A percentile compares a stretch with the other conserved stretches of the same genome.
Evolutionary conservation across 2,888 invertebrate species (phyloP).

Genomic region (Drosophila fungiperda): DNA sequence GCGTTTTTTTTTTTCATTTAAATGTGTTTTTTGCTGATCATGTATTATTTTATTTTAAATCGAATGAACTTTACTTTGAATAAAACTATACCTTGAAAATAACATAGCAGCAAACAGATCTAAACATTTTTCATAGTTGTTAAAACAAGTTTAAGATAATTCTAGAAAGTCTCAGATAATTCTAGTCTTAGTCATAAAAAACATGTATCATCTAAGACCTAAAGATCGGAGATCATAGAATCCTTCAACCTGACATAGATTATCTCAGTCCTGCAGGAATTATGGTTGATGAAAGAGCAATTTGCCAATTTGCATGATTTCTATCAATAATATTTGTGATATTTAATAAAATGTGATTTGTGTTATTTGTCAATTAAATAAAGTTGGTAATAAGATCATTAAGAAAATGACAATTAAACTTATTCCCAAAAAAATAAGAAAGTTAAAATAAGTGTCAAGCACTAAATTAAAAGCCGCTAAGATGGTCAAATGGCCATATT

Average conservation of each 20-base stretch:
- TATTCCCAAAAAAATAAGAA: background rate
- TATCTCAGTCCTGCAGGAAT: background rate
- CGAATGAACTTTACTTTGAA: fast-evolving
- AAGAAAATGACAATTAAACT: background rate
- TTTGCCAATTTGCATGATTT: background rate
- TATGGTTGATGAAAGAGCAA: background rate
- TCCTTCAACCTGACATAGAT: background rate
- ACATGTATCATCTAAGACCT: background rate
- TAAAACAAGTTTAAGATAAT: background rate
- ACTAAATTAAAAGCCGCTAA: background rate
- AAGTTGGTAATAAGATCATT: background rate
- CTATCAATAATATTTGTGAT: background rate
- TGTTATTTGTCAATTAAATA: background rate
- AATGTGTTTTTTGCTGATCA: no score
- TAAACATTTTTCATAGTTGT: background rate
- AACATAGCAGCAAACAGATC: background rate
- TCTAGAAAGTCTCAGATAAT: background rate
- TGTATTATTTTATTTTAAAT: no score
- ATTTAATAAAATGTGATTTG: background rate
- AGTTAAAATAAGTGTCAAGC: background rate
- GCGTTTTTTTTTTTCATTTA: no score
- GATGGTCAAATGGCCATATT: background rate
- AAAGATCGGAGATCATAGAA: fast-evolving
- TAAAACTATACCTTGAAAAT: background rate
- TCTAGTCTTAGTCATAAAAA: no score